A percentile compares a stretch with the other conserved stretches of the same genome.
Conservation (phyloP, 2,113 vertebrate genomes). For the Campylomormyrus numenius region DNA sequence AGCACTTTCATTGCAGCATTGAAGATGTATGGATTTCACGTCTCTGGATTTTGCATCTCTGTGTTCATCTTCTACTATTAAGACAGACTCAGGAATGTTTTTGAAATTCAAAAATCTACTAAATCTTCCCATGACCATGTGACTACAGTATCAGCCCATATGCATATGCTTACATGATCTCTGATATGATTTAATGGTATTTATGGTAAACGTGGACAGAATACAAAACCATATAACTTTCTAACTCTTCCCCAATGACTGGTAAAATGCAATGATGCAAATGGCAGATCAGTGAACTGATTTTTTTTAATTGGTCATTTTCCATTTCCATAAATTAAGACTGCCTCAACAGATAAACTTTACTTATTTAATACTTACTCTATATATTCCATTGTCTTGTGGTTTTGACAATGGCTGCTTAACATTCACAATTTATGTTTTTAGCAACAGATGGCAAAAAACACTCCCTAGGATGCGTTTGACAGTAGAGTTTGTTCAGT, state of each 20-base stretch:
- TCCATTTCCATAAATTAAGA: background rate
- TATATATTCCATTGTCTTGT: background rate
- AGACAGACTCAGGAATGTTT: background rate
- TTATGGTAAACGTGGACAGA: background rate
- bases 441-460: background rate
- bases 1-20: background rate
- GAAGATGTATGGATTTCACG: background rate
- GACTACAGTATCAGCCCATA: background rate
- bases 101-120: background rate
- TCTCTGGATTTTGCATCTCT: background rate
- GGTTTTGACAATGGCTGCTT: background rate
- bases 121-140: background rate
- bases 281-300: background rate
- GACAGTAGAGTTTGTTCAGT: background rate
- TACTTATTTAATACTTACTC: background rate
- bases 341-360: background rate
- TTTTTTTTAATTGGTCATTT: background rate
- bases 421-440: background rate
- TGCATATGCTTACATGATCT: background rate
- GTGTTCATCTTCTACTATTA: background rate
- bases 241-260: background rate
- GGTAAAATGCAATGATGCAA: background rate
- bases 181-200: background rate
- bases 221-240: background rate
- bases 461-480: background rate